phyloP scores from a whole-genome alignment of 2,113 vertebrate genomes.

The Callaeas wilsoni region DNA sequence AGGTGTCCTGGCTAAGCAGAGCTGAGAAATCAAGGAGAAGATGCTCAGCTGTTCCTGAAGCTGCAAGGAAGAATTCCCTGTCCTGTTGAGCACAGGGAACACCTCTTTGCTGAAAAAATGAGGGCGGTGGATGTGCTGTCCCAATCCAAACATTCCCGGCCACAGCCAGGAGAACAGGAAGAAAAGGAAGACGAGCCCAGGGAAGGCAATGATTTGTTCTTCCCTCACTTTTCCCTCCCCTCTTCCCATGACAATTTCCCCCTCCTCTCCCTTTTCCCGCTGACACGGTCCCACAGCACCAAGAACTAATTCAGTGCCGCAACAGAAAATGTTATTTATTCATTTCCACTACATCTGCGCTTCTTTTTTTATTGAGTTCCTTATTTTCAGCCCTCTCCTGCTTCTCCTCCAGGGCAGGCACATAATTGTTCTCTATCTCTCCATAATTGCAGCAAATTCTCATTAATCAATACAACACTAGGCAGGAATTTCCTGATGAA shows the following conservation, averaged over 20 bases:
- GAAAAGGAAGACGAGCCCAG: background rate
- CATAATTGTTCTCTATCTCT: background rate
- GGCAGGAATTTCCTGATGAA: background rate
- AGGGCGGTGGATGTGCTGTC: background rate
- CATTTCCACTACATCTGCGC: background rate
- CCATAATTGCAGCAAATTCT: background rate
- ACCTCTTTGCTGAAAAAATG: background rate
- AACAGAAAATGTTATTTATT: background rate
- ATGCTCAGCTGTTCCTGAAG: background rate
- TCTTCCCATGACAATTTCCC: background rate
- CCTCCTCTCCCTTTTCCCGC: background rate
- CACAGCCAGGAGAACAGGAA: background rate
- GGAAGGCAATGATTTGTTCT: background rate
- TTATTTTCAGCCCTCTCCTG: background rate
- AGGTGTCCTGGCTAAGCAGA: background rate
- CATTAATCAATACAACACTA: background rate
- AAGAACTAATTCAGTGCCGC: background rate
- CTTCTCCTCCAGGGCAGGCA: background rate
- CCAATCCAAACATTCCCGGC: background rate
- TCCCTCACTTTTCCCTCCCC: background rate
- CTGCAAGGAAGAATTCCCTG: background rate
- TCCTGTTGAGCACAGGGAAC: background rate
- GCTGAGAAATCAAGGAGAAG: background rate
- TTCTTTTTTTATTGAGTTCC: background rate
- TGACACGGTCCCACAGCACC: accelerated